Percentiles rank a stretch among this genome's conserved stretches.
Conservation (phyloP, 2,888 invertebrate species). For the Epiblema foenella region DNA sequence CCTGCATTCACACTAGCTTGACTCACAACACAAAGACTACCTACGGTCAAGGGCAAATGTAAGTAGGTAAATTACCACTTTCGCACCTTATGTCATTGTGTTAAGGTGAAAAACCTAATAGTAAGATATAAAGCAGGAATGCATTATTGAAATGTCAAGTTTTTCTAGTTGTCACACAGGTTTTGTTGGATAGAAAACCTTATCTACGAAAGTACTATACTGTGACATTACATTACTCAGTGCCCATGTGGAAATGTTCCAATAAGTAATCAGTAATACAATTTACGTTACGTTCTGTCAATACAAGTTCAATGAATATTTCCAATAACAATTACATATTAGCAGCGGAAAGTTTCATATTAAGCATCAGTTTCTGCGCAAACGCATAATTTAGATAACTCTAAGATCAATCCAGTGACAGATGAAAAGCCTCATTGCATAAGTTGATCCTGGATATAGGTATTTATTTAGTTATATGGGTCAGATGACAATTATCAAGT, state of each 20-base stretch:
- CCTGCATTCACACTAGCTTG: too few relatives aligned
- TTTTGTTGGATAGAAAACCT: too few relatives aligned
- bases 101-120: too few relatives aligned
- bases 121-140: too few relatives aligned
- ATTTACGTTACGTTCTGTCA: neutral
- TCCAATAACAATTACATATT: neutral
- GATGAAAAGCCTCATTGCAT: neutral
- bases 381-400: constrained; percentile 32
- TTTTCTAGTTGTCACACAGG: too few relatives aligned
- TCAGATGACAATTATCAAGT: constrained; percentile 26
- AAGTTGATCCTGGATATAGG: neutral
- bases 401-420: neutral
- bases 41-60: too few relatives aligned
- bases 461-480: constrained; percentile 11
- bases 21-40: too few relatives aligned
- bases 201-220: too few relatives aligned
- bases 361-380: neutral
- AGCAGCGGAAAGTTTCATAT: constrained; percentile 20
- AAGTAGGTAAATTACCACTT: too few relatives aligned
- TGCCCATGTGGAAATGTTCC: neutral
- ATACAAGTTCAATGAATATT: neutral
- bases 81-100: too few relatives aligned
- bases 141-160: too few relatives aligned
- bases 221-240: neutral
- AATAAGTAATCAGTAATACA: neutral